Conservation (phyloP, 92 coral and sea anemone genomes). For the Meandrina meandrites region DNA sequence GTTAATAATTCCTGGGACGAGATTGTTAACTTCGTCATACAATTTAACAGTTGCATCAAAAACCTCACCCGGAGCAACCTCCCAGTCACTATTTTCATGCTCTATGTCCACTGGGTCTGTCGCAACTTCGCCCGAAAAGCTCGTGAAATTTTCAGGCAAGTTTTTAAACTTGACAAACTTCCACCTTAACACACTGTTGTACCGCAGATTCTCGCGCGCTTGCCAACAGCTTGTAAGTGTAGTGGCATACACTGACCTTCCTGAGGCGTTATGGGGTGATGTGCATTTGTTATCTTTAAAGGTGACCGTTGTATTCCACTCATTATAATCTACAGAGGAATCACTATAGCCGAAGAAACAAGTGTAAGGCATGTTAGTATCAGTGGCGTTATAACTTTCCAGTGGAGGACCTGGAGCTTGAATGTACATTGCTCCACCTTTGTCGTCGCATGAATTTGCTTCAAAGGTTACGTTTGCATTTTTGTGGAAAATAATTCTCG, state of each 20-base stretch:
- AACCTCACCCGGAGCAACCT: constrained; percentile 75
- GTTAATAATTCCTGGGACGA: constrained; percentile 78
- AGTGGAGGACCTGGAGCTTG: constrained; percentile 84
- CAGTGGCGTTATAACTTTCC: constrained; percentile 75
- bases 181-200: constrained; percentile 76
- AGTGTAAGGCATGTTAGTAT: constrained; percentile 49
- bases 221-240: constrained; percentile 77
- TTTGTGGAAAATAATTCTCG: constrained; percentile 60
- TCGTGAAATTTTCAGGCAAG: constrained; percentile 34
- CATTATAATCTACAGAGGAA: constrained; percentile 28
- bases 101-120: constrained; percentile 80
- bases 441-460: constrained; percentile 62
- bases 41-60: constrained; percentile 69
- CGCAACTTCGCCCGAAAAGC: constrained; percentile 58
- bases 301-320: constrained; percentile 65
- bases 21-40: constrained; percentile 74
- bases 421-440: constrained; percentile 92
- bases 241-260: constrained; percentile 83
- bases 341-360: constrained; percentile 77
- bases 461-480: constrained; percentile 60
- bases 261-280: constrained; percentile 34
- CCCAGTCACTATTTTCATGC: constrained; percentile 67
- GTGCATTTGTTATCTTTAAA: constrained; percentile 62
- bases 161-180: constrained; percentile 63
- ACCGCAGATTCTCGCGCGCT: constrained; percentile 54